Evolutionary conservation across 2,888 invertebrate species (phyloP).

Genomic region (Creontiades dilutus): DNA sequence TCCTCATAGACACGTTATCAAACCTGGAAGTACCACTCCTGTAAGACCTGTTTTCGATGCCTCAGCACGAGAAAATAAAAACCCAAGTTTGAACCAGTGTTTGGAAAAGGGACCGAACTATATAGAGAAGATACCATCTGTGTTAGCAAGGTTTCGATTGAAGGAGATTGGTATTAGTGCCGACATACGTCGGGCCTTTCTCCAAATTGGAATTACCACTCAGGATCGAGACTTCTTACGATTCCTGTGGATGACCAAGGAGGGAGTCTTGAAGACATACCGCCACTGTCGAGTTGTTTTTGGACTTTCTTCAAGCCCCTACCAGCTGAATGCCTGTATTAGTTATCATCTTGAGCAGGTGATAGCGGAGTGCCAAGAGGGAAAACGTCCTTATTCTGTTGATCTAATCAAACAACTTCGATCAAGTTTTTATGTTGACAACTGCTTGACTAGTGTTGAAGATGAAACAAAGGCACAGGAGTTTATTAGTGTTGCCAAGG

Average conservation of each 20-base stretch:
- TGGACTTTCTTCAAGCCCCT: slow-evolving; percentile 5
- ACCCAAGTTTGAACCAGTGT: slow-evolving; percentile 73
- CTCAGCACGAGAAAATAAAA: slow-evolving; percentile 75
- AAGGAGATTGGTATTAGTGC: background rate
- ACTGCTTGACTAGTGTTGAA: background rate
- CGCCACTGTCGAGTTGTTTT: slow-evolving; percentile 23
- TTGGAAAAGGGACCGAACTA: slow-evolving; percentile 75
- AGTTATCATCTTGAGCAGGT: background rate
- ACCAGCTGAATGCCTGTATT: background rate
- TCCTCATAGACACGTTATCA: slow-evolving; percentile 74
- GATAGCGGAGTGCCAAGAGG: background rate
- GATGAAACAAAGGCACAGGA: background rate
- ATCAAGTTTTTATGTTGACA: slow-evolving; percentile 27
- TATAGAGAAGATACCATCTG: slow-evolving; percentile 68
- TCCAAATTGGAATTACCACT: background rate
- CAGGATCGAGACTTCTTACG: background rate
- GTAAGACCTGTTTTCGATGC: slow-evolving; percentile 75
- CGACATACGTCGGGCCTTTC: slow-evolving; percentile 29
- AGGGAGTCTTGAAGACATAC: background rate
- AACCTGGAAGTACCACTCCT: slow-evolving; percentile 72
- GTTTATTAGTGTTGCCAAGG: background rate
- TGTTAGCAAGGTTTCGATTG: background rate
- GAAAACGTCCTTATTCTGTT: background rate
- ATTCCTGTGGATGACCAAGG: background rate
- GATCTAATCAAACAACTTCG: background rate